Evolutionary conservation across 1,140 invertebrate genomes (phyloP), one percentile per base, ranked within the genome.

Genomic region (Drosophila elegans): DNA sequence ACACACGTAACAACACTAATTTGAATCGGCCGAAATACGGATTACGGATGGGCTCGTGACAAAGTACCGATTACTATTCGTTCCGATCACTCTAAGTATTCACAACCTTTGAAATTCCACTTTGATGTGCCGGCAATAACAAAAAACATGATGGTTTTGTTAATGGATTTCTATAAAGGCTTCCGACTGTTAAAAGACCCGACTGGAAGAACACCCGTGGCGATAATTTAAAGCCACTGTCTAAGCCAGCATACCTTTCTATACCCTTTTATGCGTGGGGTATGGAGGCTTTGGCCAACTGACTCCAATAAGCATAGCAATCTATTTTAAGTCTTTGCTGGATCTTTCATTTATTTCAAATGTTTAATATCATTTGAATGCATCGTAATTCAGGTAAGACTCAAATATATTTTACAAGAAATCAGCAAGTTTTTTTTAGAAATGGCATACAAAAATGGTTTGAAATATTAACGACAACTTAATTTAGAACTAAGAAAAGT

Each of bases 81-180:
- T 71, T 71, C 51, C 67, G 67, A 55, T 71, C 64, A 71, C 51
- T 71, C 66, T 68, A 69, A 68, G 49, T 55, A 71, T 69, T 69
- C 63, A 48, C 48, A 66, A 34, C 32, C 73, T 60, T 53, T 77
- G 64, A 34, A 54, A 36, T n/a, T 42, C 39, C 21, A 16, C 74
- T 77, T 77, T 77, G 74, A 77, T 77, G 54, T 76, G 21, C 74
- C 73, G 74, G 63, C 54, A 68, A 60, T 46, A 55, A 77, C 55
- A 77, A 77, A 77, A 77, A 76, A 42, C 62, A 77, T 68, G 51
- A 77, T 77, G 74, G 74, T 77, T 68, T 77, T 77, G 74, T 77
- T 77, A 69, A 77, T 77, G 74, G 74, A 77, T 77, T 77, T 77
- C 62, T 68, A 77, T 60, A 77, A 77, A 77, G 74, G 62, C 64